Evolutionary conservation across 2,888 invertebrate species (phyloP).

Genomic region (Spodoptera picta): DNA sequence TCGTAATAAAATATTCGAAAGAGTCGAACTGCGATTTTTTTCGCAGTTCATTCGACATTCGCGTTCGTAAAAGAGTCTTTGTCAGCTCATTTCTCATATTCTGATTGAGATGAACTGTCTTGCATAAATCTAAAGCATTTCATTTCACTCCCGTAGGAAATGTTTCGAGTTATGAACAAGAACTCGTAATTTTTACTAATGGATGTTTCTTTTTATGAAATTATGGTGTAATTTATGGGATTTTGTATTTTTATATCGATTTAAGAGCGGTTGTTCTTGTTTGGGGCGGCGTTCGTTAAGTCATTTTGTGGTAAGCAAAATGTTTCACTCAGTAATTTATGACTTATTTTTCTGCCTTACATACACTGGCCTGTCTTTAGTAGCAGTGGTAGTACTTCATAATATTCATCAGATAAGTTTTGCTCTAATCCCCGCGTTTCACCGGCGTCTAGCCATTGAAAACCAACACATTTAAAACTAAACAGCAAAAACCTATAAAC

Average conservation of each 20-base stretch:
- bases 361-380: too few relatives aligned
- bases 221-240: slow-evolving; percentile 32
- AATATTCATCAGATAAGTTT: too few relatives aligned
- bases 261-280: not conserved
- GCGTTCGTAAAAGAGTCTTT: slow-evolving; percentile 66
- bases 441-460: too few relatives aligned
- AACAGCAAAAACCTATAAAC: too few relatives aligned
- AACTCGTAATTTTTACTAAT: slow-evolving; percentile 58
- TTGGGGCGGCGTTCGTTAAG: not conserved
- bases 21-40: slow-evolving; percentile 65
- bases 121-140: slow-evolving; percentile 62
- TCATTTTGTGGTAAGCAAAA: not conserved
- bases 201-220: slow-evolving; percentile 52
- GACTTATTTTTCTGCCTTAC: too few relatives aligned
- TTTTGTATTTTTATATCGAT: slow-evolving; percentile 20
- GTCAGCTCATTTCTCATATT: slow-evolving; percentile 74
- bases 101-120: slow-evolving; percentile 70
- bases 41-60: slow-evolving; percentile 62
- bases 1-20: slow-evolving; percentile 68
- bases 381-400: too few relatives aligned
- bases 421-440: too few relatives aligned
- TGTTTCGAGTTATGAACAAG: slow-evolving; percentile 53
- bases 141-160: slow-evolving; percentile 52
- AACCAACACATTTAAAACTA: too few relatives aligned
- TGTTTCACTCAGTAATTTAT: too few relatives aligned